Conservation (phyloP, 2,888 invertebrate species). For the Alentia gelatinosa region DNA sequence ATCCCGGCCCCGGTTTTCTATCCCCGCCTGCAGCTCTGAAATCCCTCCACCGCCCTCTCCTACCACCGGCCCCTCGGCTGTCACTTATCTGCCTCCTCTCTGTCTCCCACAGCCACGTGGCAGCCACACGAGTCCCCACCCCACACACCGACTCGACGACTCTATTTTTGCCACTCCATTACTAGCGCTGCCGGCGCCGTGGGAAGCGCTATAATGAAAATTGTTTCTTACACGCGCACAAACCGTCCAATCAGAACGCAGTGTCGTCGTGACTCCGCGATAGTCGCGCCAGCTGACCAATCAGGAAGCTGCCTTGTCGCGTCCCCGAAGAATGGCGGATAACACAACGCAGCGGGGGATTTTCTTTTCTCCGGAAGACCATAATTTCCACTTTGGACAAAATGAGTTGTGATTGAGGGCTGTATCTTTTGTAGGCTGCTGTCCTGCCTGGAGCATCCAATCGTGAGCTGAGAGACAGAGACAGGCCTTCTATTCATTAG, state of each 20-base stretch:
- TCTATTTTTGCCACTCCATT: constrained; percentile 15
- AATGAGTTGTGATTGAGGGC: background rate
- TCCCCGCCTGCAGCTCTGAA: background rate
- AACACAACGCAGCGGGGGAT: background rate
- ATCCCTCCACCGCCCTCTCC: background rate
- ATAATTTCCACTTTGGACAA: background rate
- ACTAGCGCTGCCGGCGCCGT: background rate
- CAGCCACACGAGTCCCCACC: background rate
- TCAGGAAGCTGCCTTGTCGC: background rate
- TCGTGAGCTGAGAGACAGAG: background rate
- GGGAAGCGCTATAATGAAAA: background rate
- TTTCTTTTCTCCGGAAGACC: background rate
- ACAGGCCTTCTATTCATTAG: no score
- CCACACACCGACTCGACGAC: background rate
- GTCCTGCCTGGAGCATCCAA: background rate
- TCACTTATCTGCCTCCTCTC: background rate
- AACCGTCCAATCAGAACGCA: background rate
- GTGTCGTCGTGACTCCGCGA: background rate
- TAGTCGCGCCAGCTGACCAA: background rate
- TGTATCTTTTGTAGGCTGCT: background rate
- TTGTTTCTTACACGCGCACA: background rate
- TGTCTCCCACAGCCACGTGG: background rate
- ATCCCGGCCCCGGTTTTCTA: background rate
- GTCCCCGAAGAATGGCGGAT: background rate
- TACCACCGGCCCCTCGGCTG: background rate